Evolutionary conservation across 2,888 invertebrate genomes (phyloP), one percentile per base, ranked within the genome.

Genomic region (Physocephala rufipes): DNA sequence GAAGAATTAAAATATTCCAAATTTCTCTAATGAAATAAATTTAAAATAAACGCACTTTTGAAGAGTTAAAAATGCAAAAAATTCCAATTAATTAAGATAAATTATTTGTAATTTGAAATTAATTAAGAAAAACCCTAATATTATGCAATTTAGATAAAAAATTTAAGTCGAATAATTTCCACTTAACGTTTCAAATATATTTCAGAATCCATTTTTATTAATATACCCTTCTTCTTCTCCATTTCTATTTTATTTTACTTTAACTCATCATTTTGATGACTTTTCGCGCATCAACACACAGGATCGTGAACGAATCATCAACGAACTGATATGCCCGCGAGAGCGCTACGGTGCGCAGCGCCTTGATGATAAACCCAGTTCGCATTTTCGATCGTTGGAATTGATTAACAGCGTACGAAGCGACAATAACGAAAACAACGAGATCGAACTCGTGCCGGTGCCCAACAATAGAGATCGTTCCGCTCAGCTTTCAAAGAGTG

Each of bases 371-470:
- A 82, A 85, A 51, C 81, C 82, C 47, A 84, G 82, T 66, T 83
- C 84, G 0, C 85, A 86, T 76, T 85, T 84, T 73, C 84, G 85
- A 65, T 85, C 85, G 0, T 74, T 85, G 66, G 81, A 85, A 74
- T 84, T 85, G 51, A 85, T 85, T 66, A 84, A 84, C 61, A 84
- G 81, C 74, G 82, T 85, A 49, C 81, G 82, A 26, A 80, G 84
- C 12, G 85, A 86, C 72, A 86, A 86, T 75, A 84, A 85, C 53
- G 85, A 85, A 74, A 82, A 85, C 75, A 86, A 86, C 65, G 81
- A 86, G 72, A 86, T 86, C n/a, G 84, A 84, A 24, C 71, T 82
- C 64, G 67, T 83, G 58, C 81, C 80, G 58, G 28, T 58, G n/a
- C 62, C 79, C 71, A 71, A 75, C 76, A 0, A 36, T 73, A 1